Percentiles rank a stretch among this genome's conserved stretches.
phyloP scores from a whole-genome alignment of 37 sponge, comb jelly and placozoan genomes.

The Crambe crambe region DNA sequence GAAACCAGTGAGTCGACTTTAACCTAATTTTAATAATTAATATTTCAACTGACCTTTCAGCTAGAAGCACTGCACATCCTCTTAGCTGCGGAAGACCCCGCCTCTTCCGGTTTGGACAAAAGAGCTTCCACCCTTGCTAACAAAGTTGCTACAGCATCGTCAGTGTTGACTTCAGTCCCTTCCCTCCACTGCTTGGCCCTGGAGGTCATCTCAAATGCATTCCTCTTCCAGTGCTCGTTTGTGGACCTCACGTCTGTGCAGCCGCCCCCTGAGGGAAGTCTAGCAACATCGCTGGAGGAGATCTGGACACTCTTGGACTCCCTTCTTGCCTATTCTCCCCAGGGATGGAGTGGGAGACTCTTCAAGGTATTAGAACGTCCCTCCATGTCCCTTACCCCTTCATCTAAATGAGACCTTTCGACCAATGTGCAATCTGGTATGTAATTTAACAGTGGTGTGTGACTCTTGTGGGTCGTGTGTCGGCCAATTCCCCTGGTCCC shows the following conservation, averaged over 20 bases:
- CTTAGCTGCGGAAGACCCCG: constrained; percentile 21
- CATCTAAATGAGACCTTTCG: too few species aligned
- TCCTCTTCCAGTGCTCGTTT: constrained; percentile 25
- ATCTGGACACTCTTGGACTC: constrained; percentile 16
- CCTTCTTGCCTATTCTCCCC: constrained; percentile 7
- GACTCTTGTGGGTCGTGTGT: constrained; percentile 5
- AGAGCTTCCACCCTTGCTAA: constrained; percentile 12
- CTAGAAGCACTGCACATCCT: constrained; percentile 21
- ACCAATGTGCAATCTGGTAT: too few species aligned
- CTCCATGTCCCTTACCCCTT: not conserved
- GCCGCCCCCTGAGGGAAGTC: not conserved
- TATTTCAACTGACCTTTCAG: not conserved
- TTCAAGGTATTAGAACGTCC: constrained; percentile 9
- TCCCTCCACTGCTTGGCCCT: constrained; percentile 42
- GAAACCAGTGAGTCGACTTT: constrained; percentile 14
- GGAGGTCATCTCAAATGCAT: constrained; percentile 28
- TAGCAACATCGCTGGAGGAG: constrained; percentile 2
- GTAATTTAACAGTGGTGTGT: constrained; percentile 9
- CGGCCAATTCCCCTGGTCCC: not conserved
- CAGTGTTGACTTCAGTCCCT: constrained; percentile 26
- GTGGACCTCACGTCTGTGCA: not conserved
- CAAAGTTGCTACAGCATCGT: constrained; percentile 23
- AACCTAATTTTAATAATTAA: not conserved
- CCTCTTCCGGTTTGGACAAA: not conserved
- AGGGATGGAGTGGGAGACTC: constrained; percentile 28